Percentiles rank a stretch among this genome's conserved stretches.
Conservation (phyloP, 1,140 invertebrate species). For the Drosophila melanica region DNA sequence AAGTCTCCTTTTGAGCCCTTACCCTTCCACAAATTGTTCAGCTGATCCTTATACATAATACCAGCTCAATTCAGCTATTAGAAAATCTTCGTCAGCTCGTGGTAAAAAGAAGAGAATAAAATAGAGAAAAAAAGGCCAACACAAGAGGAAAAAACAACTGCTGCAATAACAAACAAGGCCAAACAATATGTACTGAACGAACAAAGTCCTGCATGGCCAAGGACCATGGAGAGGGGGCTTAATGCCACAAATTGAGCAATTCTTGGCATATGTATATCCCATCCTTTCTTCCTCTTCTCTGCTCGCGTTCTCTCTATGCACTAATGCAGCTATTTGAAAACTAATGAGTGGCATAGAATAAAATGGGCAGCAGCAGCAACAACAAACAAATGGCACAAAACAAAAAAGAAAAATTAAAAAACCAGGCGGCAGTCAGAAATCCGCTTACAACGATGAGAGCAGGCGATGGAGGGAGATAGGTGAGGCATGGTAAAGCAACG, state of each 20-base stretch:
- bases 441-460: constrained; percentile 61
- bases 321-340: constrained; percentile 79
- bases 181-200: constrained; percentile 32
- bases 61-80: constrained; percentile 8
- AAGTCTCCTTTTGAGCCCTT: not conserved
- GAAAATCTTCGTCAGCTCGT: constrained; percentile 18
- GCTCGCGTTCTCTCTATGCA: constrained; percentile 15
- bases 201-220: constrained; percentile 25
- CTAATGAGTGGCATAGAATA: constrained; percentile 69
- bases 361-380: constrained; percentile 47
- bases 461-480: not conserved
- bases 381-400: constrained; percentile 64
- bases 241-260: constrained; percentile 81
- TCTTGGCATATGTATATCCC: constrained; percentile 47
- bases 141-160: constrained; percentile 24
- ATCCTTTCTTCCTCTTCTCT: constrained; percentile 21
- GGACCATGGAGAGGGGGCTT: constrained; percentile 51
- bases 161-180: constrained; percentile 55
- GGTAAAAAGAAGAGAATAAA: constrained; percentile 13
- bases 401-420: constrained; percentile 53
- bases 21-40: constrained; percentile 1
- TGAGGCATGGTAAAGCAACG: not conserved
- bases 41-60: constrained; percentile 6
- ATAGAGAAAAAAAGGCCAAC: constrained; percentile 32
- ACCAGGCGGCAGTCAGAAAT: constrained; percentile 67